Evolutionary conservation across 1,140 invertebrate species (phyloP), one percentile per base, ranked within the genome.

Genomic region (Hycleus cichorii): DNA sequence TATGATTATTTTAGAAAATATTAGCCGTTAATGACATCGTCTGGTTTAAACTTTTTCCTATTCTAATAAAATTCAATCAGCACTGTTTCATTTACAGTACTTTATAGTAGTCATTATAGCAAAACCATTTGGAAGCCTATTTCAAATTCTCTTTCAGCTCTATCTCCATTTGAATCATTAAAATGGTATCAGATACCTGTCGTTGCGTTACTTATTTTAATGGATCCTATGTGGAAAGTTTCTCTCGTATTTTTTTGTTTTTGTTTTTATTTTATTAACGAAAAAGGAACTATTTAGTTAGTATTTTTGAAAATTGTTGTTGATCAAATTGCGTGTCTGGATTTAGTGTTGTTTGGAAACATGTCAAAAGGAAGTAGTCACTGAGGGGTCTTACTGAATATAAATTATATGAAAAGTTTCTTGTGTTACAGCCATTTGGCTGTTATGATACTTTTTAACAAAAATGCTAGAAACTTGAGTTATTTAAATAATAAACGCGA

Each of bases 401-500:
- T 39, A 39, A 38, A 38, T 38, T 10, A 52, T 52, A 24, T 52
- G 24, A 52, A 43, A 52, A 52, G 49, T 52, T 52, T 18, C 42
- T 32, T 7, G 2, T 32, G 7, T 32, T 32, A 32, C 7, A 27
- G 43, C 45, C 39, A 43, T 52, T 52, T 25, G 24, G 24, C 32
- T 9, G 49, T 53, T 53, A 53, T n/a, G 51, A 45, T 26, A 38
- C 26, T 53, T 53, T n/a, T 12, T 26, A 53, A 53, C 42, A 53
- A 53, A 53, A 53, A 53, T 53, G 45, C 44, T 53, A 52, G 50
- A 52, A 52, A 53, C 42, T 53, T 53, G 39, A 53, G 51, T 45
- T 53, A 45, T 44, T 53, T 45, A 53, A 53, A 53, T 53, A 53
- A 53, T 53, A 53, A 53, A 53, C 42, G 51, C 51, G 46, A 46